These are phyloP conservation scores for Charanyca ferruginea DNA, from an alignment of 2,888 invertebrate species.

Conservation along the genomic window DNA sequence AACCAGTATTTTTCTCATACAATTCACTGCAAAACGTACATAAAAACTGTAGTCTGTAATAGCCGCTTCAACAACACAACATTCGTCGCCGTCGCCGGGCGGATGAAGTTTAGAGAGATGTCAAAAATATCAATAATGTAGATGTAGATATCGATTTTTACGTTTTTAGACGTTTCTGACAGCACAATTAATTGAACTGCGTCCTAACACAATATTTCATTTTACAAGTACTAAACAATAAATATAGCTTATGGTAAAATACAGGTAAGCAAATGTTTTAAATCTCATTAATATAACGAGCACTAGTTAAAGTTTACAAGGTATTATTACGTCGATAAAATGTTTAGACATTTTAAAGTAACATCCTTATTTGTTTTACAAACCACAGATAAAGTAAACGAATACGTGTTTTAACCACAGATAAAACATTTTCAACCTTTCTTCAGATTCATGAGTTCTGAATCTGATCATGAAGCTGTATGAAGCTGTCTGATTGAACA, in stretches of 20 bases:
- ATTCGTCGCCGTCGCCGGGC: slow-evolving; percentile 26
- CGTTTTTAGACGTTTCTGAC: slow-evolving; percentile 41
- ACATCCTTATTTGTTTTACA: slow-evolving; percentile 18
- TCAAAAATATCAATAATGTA: slow-evolving; percentile 48
- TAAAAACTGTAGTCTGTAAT: slow-evolving; percentile 1
- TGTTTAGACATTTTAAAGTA: neutral
- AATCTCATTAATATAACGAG: neutral
- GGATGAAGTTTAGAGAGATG: slow-evolving; percentile 55
- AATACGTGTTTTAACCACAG: slow-evolving; percentile 2
- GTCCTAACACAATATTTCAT: neutral
- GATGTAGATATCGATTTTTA: slow-evolving; percentile 50
- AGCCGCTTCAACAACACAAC: slow-evolving; percentile 36
- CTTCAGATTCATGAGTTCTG: too few relatives aligned
- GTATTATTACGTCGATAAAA: slow-evolving; percentile 12
- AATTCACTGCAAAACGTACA: slow-evolving; percentile 20
- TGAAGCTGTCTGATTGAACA: too few relatives aligned
- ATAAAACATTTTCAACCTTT: neutral
- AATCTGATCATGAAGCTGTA: too few relatives aligned
- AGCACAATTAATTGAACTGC: slow-evolving; percentile 3
- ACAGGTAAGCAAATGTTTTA: neutral
- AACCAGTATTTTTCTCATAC: slow-evolving; percentile 13
- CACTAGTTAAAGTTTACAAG: neutral
- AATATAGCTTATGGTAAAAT: neutral
- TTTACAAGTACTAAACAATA: neutral
- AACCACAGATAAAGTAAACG: slow-evolving; percentile 25